These are phyloP conservation scores for Scytalopus superciliaris DNA, from an alignment of 2,113 vertebrate genomes.

Conservation along the genomic window DNA sequence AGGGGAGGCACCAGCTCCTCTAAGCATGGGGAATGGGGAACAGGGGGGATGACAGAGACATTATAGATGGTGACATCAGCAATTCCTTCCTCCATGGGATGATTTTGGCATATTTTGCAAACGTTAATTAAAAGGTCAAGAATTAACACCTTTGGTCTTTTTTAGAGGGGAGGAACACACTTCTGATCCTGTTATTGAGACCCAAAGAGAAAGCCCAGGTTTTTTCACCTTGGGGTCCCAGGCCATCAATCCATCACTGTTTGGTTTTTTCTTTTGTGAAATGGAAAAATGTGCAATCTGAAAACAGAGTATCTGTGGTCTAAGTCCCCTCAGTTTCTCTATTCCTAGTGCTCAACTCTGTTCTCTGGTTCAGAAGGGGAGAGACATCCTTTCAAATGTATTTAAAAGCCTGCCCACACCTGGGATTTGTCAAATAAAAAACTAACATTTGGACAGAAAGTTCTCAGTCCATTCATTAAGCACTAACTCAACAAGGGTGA, in stretches of 20 bases:
- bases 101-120: not conserved
- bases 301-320: not conserved
- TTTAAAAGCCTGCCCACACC: not conserved
- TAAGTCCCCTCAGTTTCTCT: not conserved
- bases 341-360: not conserved
- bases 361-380: not conserved
- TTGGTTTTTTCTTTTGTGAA: not conserved
- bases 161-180: not conserved
- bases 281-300: not conserved
- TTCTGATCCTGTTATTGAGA: not conserved
- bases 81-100: not conserved
- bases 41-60: not conserved
- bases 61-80: not conserved
- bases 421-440: not conserved
- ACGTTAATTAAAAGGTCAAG: not conserved
- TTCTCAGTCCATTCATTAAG: not conserved
- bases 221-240: not conserved
- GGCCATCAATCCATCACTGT: not conserved
- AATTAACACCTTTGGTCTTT: not conserved
- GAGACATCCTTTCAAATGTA: not conserved
- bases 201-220: not conserved
- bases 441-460: not conserved
- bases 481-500: not conserved
- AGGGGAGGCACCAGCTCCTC: not conserved
- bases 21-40: not conserved